Percentiles rank a stretch among this genome's conserved stretches.
Conservation (phyloP, 2,113 vertebrate species). For the Xenopus tropicalis region DNA sequence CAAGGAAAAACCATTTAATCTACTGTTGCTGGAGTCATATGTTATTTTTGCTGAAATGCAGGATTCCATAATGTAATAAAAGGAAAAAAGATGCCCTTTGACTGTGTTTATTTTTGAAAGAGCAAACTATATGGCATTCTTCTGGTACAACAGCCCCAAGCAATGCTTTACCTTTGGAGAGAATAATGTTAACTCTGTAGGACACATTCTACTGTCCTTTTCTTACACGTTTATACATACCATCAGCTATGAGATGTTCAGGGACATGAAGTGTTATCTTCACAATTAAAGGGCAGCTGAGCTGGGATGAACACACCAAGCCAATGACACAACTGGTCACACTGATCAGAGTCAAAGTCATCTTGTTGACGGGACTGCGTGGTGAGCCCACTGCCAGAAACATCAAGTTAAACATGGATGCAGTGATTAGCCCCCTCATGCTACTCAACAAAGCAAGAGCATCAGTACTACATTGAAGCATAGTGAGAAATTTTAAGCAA, state of each 20-base stretch:
- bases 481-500: neutral
- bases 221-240: slow-evolving; percentile 54
- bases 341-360: slow-evolving; percentile 94
- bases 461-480: neutral
- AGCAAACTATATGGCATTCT: too few relatives aligned
- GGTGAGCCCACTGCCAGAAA: slow-evolving; percentile 79
- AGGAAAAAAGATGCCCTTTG: too few relatives aligned
- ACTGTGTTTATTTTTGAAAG: too few relatives aligned
- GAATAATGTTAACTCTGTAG: neutral
- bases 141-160: neutral
- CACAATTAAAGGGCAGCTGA: slow-evolving; percentile 86
- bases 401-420: neutral
- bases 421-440: neutral
- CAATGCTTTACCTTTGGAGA: neutral
- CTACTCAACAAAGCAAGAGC: neutral
- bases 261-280: slow-evolving; percentile 93
- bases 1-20: too few relatives aligned
- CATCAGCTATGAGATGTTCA: slow-evolving; percentile 94
- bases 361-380: slow-evolving; percentile 94
- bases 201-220: neutral
- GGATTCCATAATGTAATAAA: too few relatives aligned
- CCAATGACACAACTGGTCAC: slow-evolving; percentile 88
- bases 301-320: slow-evolving; percentile 88
- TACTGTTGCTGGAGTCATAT: too few relatives aligned
- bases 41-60: too few relatives aligned